Evolutionary conservation across 2,113 vertebrate genomes (phyloP), one percentile per base, ranked within the genome.

Genomic region (Drymodes brunneopygia): DNA sequence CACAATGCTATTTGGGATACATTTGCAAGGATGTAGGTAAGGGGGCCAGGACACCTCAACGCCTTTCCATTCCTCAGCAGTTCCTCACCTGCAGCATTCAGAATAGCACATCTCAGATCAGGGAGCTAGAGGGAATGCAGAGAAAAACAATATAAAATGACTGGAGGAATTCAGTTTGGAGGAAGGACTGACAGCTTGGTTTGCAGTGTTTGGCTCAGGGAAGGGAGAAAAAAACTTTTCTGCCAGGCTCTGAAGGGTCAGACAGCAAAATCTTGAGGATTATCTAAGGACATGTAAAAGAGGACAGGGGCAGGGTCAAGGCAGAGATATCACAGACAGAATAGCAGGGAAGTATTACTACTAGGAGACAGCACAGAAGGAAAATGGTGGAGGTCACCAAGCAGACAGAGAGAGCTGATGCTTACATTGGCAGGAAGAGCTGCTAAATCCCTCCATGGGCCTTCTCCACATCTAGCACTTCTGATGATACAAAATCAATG

Each of bases 401-500:
- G 48, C 20, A 85, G 62, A 44, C 60, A 92, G 36, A 53, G 53
- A 90, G 25, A 88, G 64, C 48, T 90, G 81, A 88, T 2, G 19
- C 67, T 60, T 90, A 44, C 48, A 75, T 45, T 93, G 72, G 72
- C 92, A 94, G 72, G n/a, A 77, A 67, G n/a, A 88, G 53, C 67
- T 83, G 69, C 90, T 94, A 80, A 53, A 81, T 94, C 75, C 60
- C 56, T 14, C 74, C 77, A 48, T 8, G 67, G 72, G 44, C 65
- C 48, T 71, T 33, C 33, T 86, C 72, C 57, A 88, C 35, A 56
- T 78, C 44, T 81, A 81, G 80, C 44, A 56, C 48, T 90, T 65
- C 42, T 71, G 72, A 70, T 86, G 56, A 95, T 86, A 75, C 38
- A 79, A 93, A 93, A 94, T 96, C 95, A 90, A 88, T 93, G 81